phyloP scores from a whole-genome alignment of 2,113 vertebrate species.

The Ifrita kowaldi region DNA sequence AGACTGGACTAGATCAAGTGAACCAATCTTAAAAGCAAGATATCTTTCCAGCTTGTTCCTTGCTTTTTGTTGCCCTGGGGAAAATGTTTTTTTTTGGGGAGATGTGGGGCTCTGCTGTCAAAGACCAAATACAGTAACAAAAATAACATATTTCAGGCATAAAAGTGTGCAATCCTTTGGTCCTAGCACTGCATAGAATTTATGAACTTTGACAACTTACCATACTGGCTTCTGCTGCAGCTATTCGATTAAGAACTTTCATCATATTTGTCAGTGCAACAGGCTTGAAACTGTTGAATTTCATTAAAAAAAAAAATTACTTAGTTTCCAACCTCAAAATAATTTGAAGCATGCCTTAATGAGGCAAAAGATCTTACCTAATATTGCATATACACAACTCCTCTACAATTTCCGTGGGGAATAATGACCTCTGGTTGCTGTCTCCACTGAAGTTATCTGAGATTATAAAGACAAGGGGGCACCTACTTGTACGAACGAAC shows the following conservation, averaged over 20 bases:
- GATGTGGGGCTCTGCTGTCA: neutral
- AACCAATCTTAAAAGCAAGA: neutral
- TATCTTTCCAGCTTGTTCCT: neutral
- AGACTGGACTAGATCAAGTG: neutral
- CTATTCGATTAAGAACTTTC: slow-evolving; percentile 86
- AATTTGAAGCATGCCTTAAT: neutral
- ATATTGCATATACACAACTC: slow-evolving; percentile 82
- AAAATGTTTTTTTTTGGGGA: rapidly evolving
- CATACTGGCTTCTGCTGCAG: slow-evolving; percentile 77
- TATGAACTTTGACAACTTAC: slow-evolving; percentile 64
- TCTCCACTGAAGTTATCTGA: slow-evolving; percentile 87
- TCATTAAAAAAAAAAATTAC: neutral
- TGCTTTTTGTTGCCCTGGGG: neutral
- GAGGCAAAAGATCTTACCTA: slow-evolving; percentile 71
- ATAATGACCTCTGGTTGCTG: slow-evolving; percentile 81
- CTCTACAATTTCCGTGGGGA: slow-evolving; percentile 84
- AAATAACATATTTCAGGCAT: neutral
- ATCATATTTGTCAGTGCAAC: slow-evolving; percentile 91
- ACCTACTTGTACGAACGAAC: slow-evolving; percentile 79
- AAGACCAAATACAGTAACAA: neutral
- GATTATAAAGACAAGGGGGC: slow-evolving; percentile 87
- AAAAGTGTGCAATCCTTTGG: neutral
- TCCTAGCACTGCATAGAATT: neutral
- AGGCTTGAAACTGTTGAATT: slow-evolving; percentile 88
- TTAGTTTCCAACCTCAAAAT: slow-evolving; percentile 3